These are phyloP conservation scores for Epinotia ramella DNA, from an alignment of 2,888 invertebrate genomes.

Conservation along the genomic window DNA sequence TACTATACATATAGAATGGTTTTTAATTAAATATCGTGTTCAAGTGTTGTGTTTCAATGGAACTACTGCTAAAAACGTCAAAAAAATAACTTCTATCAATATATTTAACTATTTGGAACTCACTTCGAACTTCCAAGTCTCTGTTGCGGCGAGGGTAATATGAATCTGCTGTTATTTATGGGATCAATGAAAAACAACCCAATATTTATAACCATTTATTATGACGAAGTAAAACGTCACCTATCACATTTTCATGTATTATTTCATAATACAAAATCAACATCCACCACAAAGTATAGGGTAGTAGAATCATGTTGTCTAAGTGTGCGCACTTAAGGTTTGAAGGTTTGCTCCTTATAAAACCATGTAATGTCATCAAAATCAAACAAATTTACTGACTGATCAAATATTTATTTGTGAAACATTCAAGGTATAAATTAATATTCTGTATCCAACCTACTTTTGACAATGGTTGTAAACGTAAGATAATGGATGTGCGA, in stretches of 20 bases:
- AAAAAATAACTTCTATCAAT: too few species aligned
- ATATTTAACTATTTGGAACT: too few species aligned
- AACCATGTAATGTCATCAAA: not conserved
- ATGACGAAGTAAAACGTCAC: slow-evolving; percentile 20
- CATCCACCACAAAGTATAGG: not conserved
- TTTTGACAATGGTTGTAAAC: not conserved
- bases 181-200: slow-evolving; percentile 5
- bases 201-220: slow-evolving; percentile 39
- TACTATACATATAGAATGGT: too few species aligned
- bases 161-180: not conserved
- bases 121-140: too few species aligned
- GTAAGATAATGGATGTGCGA: not conserved
- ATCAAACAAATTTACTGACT: too few species aligned
- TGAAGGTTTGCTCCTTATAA: not conserved
- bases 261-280: slow-evolving; percentile 7
- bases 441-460: not conserved
- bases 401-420: not conserved
- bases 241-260: slow-evolving; percentile 20
- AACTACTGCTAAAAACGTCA: too few species aligned
- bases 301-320: not conserved
- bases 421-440: not conserved
- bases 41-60: too few species aligned
- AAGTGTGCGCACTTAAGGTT: not conserved
- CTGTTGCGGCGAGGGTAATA: too few species aligned
- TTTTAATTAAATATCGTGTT: too few species aligned